A percentile compares a stretch with the other conserved stretches of the same genome.
phyloP scores from a whole-genome alignment of 2,113 vertebrate species.

The Forbesichthys agassizii region DNA sequence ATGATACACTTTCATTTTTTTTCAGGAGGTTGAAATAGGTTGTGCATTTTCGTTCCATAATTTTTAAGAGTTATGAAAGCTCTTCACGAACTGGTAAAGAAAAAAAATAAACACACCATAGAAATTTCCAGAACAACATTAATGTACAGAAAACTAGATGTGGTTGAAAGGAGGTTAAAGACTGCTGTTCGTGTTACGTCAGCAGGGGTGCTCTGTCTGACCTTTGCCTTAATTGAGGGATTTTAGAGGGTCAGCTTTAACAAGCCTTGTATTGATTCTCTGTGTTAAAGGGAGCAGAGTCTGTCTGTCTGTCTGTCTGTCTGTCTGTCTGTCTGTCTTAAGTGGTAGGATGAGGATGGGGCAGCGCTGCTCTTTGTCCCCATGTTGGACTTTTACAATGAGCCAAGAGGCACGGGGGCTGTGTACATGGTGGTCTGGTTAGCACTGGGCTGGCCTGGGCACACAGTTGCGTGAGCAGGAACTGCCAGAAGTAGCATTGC shows the following conservation, averaged over 20 bases:
- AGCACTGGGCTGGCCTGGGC: conserved; percentile 7
- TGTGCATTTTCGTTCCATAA: conserved; percentile 16
- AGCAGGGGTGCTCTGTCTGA: conserved; percentile 39
- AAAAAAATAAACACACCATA: not conserved
- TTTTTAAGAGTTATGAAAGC: conserved; percentile 2
- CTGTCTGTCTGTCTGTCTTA: conserved; percentile 46
- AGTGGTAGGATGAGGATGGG: conserved; percentile 45
- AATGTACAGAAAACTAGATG: conserved; percentile 8
- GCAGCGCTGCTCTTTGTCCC: conserved; percentile 55
- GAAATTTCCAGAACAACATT: conserved; percentile 14
- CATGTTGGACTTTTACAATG: conserved; percentile 44
- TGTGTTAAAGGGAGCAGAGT: conserved; percentile 51
- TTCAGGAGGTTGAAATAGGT: conserved; percentile 14
- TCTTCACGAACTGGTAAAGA: not conserved
- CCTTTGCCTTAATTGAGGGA: conserved; percentile 35
- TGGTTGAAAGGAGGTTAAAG: not conserved
- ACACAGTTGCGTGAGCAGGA: too few species aligned
- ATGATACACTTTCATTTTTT: not conserved
- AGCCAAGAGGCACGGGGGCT: conserved; percentile 39
- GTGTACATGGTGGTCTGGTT: conserved; percentile 43
- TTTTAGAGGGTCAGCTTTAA: conserved; percentile 69
- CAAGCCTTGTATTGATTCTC: conserved; percentile 63
- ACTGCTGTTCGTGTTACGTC: conserved; percentile 44
- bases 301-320: conserved; percentile 50
- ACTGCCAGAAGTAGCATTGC: not conserved